Evolutionary conservation across 2,888 invertebrate genomes (phyloP), one percentile per base, ranked within the genome.

Genomic region (Labia minor): DNA sequence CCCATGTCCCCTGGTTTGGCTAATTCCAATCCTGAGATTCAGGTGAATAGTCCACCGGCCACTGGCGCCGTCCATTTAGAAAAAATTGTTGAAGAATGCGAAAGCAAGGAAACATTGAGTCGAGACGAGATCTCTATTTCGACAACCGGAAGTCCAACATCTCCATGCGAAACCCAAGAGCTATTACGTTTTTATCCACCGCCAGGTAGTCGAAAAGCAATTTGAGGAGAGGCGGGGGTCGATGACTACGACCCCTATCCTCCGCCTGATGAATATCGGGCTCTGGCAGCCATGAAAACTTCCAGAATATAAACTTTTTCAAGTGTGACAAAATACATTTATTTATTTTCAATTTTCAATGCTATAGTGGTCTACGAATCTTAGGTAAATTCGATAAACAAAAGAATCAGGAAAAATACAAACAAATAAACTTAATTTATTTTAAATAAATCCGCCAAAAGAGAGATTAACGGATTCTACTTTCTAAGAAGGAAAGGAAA

Each of bases 131-230:
- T 83, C 33, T 83, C 84, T 1, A 82, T 81, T 37, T 80, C 81
- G 1, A 81, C 81, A 1, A 81, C 81, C 20, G 83, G 85, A 19
- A 86, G 85, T 70, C 86, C 86, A 0, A 84, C 85, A 14, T 85
- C 86, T n/a, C 86, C 86, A 0, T 84, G 85, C 62, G 87, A 87
- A 76, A 86, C 86, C 11, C 79, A 84, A 70, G 86, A 87, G 75
- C 77, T 87, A 66, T 76, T 87, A 18, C 20, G 33, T 10, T 26
- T 18, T 16, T 33, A 21, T 16, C 61, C 16, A 21, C 62, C 37
- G n/a, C 21, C 26, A 11, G 62, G 20, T 11, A 26, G 14, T 21
- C 21, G 61, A 21, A 19, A 20, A 14, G 21, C 14, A n/a, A 20
- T 66, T 66, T 66, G 19, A 62, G 49, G 74, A 73, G 62, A 73